A percentile compares a stretch with the other conserved stretches of the same genome.
Evolutionary conservation across 1,140 invertebrate genomes (phyloP).

Genomic region (Coenobita brevimanus): DNA sequence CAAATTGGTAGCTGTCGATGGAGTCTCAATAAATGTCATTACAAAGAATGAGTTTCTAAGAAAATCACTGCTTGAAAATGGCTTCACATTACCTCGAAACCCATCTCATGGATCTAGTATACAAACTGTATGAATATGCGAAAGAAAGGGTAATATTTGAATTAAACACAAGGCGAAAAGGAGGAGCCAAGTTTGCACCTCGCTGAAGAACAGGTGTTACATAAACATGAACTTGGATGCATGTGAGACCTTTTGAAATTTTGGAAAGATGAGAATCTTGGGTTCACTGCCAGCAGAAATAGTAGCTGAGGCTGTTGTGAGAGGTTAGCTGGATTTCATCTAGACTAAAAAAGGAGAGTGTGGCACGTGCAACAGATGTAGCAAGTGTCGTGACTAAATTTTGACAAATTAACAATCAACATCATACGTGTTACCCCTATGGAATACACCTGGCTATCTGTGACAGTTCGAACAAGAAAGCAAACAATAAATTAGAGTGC

Average conservation of each 20-base stretch:
- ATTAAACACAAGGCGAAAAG: conserved; percentile 26
- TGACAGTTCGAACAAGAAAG: conserved; percentile 11
- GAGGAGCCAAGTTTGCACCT: conserved; percentile 27
- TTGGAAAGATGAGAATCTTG: conserved; percentile 31
- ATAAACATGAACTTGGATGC: conserved; percentile 34
- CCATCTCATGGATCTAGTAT: conserved; percentile 31
- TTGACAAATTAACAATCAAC: not conserved
- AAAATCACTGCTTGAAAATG: conserved; percentile 31
- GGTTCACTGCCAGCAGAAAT: conserved; percentile 32
- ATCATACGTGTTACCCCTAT: no score
- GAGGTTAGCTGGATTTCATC: conserved; percentile 21
- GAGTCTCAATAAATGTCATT: no score
- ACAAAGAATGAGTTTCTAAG: no score
- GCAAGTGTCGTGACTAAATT: conserved; percentile 43
- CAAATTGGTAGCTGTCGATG: no score
- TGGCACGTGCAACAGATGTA: conserved; percentile 12
- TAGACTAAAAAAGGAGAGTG: conserved; percentile 21
- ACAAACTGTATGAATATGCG: no score
- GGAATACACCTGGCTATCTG: conserved; percentile 13
- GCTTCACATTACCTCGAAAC: conserved; percentile 12
- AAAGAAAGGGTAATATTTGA: conserved; percentile 31
- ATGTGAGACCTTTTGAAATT: conserved; percentile 40
- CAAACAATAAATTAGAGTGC: no score
- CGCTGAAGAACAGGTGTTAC: conserved; percentile 35
- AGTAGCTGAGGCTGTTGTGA: conserved; percentile 15